A percentile compares a stretch with the other conserved stretches of the same genome.
phyloP scores from a whole-genome alignment of 2,113 vertebrate species.

The Pseudorhombus dupliciocellatus region DNA sequence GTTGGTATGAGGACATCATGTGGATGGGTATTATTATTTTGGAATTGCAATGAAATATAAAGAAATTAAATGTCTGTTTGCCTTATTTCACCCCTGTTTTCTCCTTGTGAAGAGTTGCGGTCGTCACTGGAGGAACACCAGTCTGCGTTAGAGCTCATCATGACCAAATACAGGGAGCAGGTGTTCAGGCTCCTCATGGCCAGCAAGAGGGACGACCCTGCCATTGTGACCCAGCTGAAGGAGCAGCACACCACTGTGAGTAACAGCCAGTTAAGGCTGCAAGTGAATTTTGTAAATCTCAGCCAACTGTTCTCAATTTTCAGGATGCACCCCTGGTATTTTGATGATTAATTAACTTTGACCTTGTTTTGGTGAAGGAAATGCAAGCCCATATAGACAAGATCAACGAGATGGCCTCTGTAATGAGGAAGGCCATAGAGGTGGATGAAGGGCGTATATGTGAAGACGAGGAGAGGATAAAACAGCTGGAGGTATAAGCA shows the following conservation, averaged over 20 bases:
- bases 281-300: background rate
- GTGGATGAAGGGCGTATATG: constrained; percentile 89
- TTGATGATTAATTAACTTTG: background rate
- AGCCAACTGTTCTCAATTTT: background rate
- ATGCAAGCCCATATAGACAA: constrained; percentile 95
- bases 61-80: too few relatives aligned
- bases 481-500: constrained; percentile 88
- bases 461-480: constrained; percentile 93
- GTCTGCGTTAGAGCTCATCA: constrained; percentile 96
- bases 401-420: constrained; percentile 97
- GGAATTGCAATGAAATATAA: too few relatives aligned
- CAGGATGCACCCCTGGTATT: background rate
- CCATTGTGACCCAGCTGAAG: constrained; percentile 91
- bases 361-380: constrained; percentile 80
- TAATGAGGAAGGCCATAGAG: constrained; percentile 96
- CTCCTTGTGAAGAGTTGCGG: constrained; percentile 84
- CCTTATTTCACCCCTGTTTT: too few relatives aligned
- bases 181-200: constrained; percentile 94
- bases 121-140: constrained; percentile 96
- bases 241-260: constrained; percentile 95
- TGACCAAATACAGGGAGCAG: constrained; percentile 98
- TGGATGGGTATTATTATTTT: too few relatives aligned
- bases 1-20: too few relatives aligned
- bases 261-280: background rate
- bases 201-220: constrained; percentile 92